Evolutionary conservation across 2,888 invertebrate genomes (phyloP), one percentile per base, ranked within the genome.

Genomic region (Volucella zonaria): DNA sequence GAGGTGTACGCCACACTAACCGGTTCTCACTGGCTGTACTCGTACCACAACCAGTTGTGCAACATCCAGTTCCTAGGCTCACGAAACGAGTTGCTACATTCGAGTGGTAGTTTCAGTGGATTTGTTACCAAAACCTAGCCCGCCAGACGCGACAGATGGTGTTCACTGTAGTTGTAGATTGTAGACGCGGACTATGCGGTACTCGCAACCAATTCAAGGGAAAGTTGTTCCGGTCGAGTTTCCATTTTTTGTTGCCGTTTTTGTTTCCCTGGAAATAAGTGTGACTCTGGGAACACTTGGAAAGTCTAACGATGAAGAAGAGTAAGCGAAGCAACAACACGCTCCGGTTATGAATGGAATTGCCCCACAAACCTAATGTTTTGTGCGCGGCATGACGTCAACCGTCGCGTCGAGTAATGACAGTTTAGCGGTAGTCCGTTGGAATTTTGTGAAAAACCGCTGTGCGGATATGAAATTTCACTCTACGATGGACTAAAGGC

Each of bases 291-390:
- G 51, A 68, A 49, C 40, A 74, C 56, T 23, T 58, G 38, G 66
- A 59, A 66, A 78, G 58, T 59, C 38, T 23, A 42, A 76, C 23
- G 38, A 10, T 6, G 31, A 31, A 12, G 51, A 31, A n/a, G 8
- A 23, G 9, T 38, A 12, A 40, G 40, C 56, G 18, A 23, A 2
- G 18, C 18, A 23, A 18, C 18, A 2, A 23, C 62, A 42, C 12
- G 56, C 49, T 38, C 14, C 2, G 15, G 42, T 43, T 45, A 73
- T 71, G 71, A 66, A 71, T 61, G 66, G 45, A 66, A 58, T 11
- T 58, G 70, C 31, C 51, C 71, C 78, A 78, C 51, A 78, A 45
- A 71, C 71, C 64, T 45, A 73, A 45, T 59, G 43, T 42, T 59
- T 31, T 31, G 6, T 47, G 31, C 11, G 12, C 4, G 4, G 40